phyloP scores from a whole-genome alignment of 2,888 invertebrate species.

The Steinernema hermaphroditum region DNA sequence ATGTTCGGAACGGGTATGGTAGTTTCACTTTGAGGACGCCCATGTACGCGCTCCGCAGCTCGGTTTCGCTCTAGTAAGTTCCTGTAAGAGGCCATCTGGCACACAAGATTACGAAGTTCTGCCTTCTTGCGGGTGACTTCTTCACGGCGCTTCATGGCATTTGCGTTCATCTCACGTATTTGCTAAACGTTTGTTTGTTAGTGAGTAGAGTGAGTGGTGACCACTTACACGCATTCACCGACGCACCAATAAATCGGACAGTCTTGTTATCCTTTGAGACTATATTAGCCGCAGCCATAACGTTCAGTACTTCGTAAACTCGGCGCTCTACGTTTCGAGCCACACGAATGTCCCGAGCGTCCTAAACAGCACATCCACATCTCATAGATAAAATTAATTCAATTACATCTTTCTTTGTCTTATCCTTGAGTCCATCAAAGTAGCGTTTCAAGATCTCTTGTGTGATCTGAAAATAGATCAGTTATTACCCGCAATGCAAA shows the following conservation, averaged over 20 bases:
- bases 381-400: slow-evolving; percentile 24
- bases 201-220: too few relatives aligned
- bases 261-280: slow-evolving; percentile 99
- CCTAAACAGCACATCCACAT: slow-evolving; percentile 32
- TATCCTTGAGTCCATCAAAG: slow-evolving; percentile 71
- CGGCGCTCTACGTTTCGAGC: slow-evolving; percentile 98
- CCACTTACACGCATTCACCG: too few relatives aligned
- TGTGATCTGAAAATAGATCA: slow-evolving; percentile 71
- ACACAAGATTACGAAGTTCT: slow-evolving; percentile 68
- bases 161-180: too few relatives aligned
- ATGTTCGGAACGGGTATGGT: slow-evolving; percentile 97
- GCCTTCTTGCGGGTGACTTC: slow-evolving; percentile 65
- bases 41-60: slow-evolving; percentile 68
- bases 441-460: slow-evolving; percentile 97
- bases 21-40: slow-evolving; percentile 77
- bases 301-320: slow-evolving; percentile 98
- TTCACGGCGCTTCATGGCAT: slow-evolving; percentile 66
- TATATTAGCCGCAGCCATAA: slow-evolving; percentile 99
- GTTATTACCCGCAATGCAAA: not conserved
- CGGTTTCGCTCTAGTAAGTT: slow-evolving; percentile 92
- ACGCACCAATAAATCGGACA: slow-evolving; percentile 89
- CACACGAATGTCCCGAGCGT: slow-evolving; percentile 73
- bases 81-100: slow-evolving; percentile 88
- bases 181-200: too few relatives aligned
- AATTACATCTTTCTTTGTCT: slow-evolving; percentile 74